Evolutionary conservation across 2,888 invertebrate genomes (phyloP), one percentile per base, ranked within the genome.

Genomic region (Masnerella sp.): DNA sequence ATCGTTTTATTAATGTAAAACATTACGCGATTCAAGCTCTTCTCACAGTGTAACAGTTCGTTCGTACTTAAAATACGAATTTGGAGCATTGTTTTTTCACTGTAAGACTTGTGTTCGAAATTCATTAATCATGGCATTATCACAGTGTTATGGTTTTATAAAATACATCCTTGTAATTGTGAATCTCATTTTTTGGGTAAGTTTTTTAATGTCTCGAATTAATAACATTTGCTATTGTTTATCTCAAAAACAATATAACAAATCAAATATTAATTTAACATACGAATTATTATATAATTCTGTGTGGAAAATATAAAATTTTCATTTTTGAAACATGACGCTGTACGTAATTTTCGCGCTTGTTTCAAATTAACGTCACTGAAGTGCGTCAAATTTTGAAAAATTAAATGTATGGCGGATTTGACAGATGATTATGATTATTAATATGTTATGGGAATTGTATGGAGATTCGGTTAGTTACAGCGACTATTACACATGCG

Each of bases 101-200:
- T 43, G 0, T 3, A 20, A 2, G 5, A 32, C 22, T 11, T 15
- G 30, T 9, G 49, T 25, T 17, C 43, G 4, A 25, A 61, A 59
- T 45, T 28, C 12, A 5, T 12, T 17, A 12, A 82, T 80, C 73
- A 93, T 93, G 93, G 92, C 91, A 81, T 89, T 93, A 87, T 90
- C 91, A 76, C 91, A 92, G 77, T 94, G 93, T 88, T 93, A 92
- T 86, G 91, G 91, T 61, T 87, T 92, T 80, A 90, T 93, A 88
- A 93, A 93, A 87, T 93, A 91, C 87, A 88, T 93, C 79, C 90
- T 94, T 81, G 91, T 94, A 77, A 87, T 93, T 75, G 90, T 93
- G 81, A 94, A 93, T 86, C 89, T 93, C 65, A 89, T 94, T 84
- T 93, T 93, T 88, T 90, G 92, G 92, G 94, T 94, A 89, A 92